Evolutionary conservation across 1,140 invertebrate genomes (phyloP).

Genomic region (Pogonognathellus flavescens): DNA sequence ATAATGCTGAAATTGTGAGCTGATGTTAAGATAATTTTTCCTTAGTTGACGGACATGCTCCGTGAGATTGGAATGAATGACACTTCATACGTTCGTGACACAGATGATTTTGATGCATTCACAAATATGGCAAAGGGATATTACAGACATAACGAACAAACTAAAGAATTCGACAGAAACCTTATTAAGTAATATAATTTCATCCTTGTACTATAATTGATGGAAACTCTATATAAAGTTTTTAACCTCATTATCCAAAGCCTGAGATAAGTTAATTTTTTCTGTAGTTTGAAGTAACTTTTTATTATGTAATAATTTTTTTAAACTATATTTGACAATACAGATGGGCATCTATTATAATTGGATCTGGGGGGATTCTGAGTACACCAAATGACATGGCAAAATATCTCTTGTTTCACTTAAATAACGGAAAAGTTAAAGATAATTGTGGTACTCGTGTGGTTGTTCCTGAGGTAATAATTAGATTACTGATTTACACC

Average conservation of each 20-base stretch:
- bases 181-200: conserved; percentile 20
- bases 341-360: not conserved
- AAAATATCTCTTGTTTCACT: conserved; percentile 52
- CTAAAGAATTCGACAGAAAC: not conserved
- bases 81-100: not conserved
- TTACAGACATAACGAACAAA: not conserved
- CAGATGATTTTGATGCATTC: conserved; percentile 42
- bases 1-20: too few species aligned
- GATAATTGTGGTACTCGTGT: too few species aligned
- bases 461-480: conserved; percentile 45
- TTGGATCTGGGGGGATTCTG: conserved; percentile 49
- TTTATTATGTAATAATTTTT: not conserved
- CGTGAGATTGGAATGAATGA: conserved; percentile 47
- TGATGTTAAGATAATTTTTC: too few species aligned
- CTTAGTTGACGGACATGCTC: conserved; percentile 9
- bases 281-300: not conserved
- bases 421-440: conserved; percentile 55
- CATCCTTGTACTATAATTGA: not conserved
- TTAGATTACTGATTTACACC: too few species aligned
- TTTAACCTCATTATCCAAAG: too few species aligned
- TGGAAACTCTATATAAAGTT: too few species aligned
- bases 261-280: too few species aligned
- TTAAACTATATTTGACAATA: too few species aligned
- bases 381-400: conserved; percentile 50
- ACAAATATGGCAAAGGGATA: conserved; percentile 21